Evolutionary conservation across 2,113 vertebrate genomes (phyloP).

Genomic region (Seriola rivoliana): DNA sequence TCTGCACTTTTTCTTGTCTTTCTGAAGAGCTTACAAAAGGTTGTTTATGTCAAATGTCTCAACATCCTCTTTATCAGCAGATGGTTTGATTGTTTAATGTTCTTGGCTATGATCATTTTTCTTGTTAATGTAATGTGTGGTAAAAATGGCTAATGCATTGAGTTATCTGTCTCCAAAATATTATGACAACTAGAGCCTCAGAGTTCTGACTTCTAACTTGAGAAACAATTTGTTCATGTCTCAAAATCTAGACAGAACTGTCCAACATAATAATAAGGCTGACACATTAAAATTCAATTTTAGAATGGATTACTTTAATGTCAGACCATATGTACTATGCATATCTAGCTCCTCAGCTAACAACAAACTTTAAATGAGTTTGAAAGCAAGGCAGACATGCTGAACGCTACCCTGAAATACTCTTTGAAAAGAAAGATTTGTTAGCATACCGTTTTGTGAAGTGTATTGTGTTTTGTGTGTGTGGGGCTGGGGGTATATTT

Average conservation of each 20-base stretch:
- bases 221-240: conserved; percentile 20
- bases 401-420: conserved; percentile 37
- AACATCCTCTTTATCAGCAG: conserved; percentile 7
- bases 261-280: conserved; percentile 5
- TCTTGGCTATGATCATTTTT: not conserved
- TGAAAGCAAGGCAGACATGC: conserved; percentile 32
- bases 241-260: conserved; percentile 2
- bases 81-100: conserved; percentile 14
- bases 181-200: not conserved
- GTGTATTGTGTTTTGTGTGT: conserved; percentile 30
- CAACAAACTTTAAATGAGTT: conserved; percentile 57
- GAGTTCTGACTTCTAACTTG: conserved; percentile 23
- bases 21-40: not conserved
- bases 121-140: not conserved
- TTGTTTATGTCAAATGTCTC: conserved; percentile 13
- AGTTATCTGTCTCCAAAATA: conserved; percentile 3
- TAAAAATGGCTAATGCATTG: not conserved
- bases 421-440: conserved; percentile 50
- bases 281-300: conserved; percentile 11
- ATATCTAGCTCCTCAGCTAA: conserved; percentile 10
- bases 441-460: conserved; percentile 44
- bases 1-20: conserved; percentile 3
- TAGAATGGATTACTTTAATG: conserved; percentile 11
- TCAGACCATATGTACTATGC: not conserved
- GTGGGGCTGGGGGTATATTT: conserved; percentile 27